Evolutionary conservation across 2,888 invertebrate species (phyloP), one percentile per base, ranked within the genome.

Genomic region (Galerucella pusilla): DNA sequence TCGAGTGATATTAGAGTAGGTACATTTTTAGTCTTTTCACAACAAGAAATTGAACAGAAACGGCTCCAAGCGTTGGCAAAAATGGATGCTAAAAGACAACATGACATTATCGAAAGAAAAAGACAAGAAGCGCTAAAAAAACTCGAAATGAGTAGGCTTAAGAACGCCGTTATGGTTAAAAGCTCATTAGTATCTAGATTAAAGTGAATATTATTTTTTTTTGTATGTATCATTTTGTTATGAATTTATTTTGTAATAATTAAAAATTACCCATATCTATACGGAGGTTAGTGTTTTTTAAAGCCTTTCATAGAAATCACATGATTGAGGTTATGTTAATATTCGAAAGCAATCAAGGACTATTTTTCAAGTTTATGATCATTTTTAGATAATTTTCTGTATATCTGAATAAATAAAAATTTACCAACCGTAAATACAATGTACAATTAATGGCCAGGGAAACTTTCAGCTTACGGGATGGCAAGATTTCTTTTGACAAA

Each of bases 1-100:
- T n/a, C n/a, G n/a, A n/a, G n/a, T n/a, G n/a, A n/a, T n/a, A n/a
- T n/a, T n/a, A n/a, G 35, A 35, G 28, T 59, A 9, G 20, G 9
- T 28, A 25, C 1, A 68, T 71, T 60, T 63, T 67, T 28, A 68
- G 68, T 45, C 78, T 89, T 88, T 82, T 88, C 88, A 1, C 86
- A 86, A 2, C 86, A 87, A 79, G 89, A 89, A 82, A 90, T 90
- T 63, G 89, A 89, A 80, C 84, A 83, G 74, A 89, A 89, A 76
- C 83, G 89, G 70, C 73, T 85, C 45, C 87, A 89, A 81, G 90
- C 90, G 1, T 82, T 87, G 67, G 88, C 88, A 77, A 88, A 84
- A 81, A 80, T 88, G 35, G 86, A 89, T 77, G 86, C 85, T 12
- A 89, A 88, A 79, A 85, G 85, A 75, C 85, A 86, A 66, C 83